Conservation (phyloP, 2,797 vertebrate genomes). For the Onychomys torridus region DNA sequence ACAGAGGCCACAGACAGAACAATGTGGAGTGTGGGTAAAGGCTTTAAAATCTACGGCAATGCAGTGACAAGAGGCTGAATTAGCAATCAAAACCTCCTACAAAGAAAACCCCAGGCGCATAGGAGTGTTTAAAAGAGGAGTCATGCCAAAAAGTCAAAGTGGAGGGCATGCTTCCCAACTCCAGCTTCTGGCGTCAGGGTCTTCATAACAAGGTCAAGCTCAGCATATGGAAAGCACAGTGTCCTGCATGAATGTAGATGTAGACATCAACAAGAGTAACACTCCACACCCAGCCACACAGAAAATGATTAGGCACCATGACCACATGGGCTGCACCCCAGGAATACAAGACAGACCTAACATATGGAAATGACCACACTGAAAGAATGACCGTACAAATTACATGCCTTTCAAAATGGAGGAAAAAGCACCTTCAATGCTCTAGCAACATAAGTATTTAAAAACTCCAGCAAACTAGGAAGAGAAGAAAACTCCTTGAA, state of each 20-base stretch:
- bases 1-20: neutral
- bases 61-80: neutral
- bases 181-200: neutral
- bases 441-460: neutral
- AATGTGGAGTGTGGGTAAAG: neutral
- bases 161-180: neutral
- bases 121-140: slow-evolving; percentile 5
- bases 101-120: neutral
- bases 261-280: slow-evolving; percentile 4
- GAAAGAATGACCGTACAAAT: slow-evolving; percentile 3
- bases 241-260: neutral
- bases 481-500: neutral
- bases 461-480: neutral
- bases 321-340: neutral
- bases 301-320: neutral
- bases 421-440: neutral
- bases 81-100: neutral
- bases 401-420: neutral
- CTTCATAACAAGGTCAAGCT: neutral
- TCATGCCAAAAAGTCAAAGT: neutral
- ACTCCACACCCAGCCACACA: neutral
- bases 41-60: neutral
- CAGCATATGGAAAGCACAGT: neutral
- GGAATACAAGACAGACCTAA: neutral
- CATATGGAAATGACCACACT: neutral